Evolutionary conservation across 1,140 invertebrate genomes (phyloP).

Genomic region (Drosophila carrolli): DNA sequence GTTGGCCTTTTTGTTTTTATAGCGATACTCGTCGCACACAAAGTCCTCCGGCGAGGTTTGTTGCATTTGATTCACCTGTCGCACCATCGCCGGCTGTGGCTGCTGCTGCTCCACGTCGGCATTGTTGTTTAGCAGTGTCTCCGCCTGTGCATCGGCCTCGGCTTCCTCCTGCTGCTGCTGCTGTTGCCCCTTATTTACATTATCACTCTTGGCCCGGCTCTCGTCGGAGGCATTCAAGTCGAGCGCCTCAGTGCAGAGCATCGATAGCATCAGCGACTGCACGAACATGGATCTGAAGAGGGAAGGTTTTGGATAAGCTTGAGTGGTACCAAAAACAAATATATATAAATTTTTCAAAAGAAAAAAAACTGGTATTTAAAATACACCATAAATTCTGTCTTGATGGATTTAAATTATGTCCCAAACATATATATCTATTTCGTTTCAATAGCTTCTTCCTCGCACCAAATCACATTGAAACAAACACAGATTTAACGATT

Average conservation of each 20-base stretch:
- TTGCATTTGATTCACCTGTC: conserved; percentile 84
- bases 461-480: neutral
- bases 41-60: conserved; percentile 83
- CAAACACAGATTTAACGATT: neutral
- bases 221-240: conserved; percentile 58
- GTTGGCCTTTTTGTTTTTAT: conserved; percentile 76
- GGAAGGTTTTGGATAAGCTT: neutral
- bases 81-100: conserved; percentile 54
- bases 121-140: conserved; percentile 80
- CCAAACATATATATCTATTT: too few species aligned
- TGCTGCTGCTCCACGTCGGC: conserved; percentile 68
- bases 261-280: conserved; percentile 74
- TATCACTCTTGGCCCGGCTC: conserved; percentile 79
- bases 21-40: conserved; percentile 78
- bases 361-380: too few species aligned
- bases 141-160: conserved; percentile 69
- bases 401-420: too few species aligned
- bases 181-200: conserved; percentile 83
- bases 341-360: too few species aligned
- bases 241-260: conserved; percentile 68
- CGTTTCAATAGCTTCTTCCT: too few species aligned
- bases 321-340: too few species aligned
- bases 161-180: conserved; percentile 47
- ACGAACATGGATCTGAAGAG: conserved; percentile 76
- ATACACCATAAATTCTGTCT: too few species aligned